Conservation (phyloP, 1,140 invertebrate genomes). For the Helicoverpa zea region DNA sequence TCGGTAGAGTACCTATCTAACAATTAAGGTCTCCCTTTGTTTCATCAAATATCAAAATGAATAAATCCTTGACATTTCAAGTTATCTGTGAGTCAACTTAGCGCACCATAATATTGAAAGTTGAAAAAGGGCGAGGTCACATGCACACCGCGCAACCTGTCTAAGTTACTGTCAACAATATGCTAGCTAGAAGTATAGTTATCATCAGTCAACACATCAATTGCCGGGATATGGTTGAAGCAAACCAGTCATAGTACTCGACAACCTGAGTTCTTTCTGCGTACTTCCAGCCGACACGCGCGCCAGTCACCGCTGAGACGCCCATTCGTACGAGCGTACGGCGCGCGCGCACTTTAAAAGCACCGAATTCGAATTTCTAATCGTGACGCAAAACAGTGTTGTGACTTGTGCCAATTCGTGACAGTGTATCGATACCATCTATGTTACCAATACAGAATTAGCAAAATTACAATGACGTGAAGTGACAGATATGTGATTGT, state of each 20-base stretch:
- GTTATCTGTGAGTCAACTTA: slow-evolving; percentile 36
- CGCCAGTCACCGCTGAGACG: slow-evolving; percentile 71
- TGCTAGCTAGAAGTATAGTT: slow-evolving; percentile 53
- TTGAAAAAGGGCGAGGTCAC: slow-evolving; percentile 46
- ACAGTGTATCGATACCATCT: slow-evolving; percentile 54
- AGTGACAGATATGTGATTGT: slow-evolving; percentile 73
- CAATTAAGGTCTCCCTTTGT: slow-evolving; percentile 15
- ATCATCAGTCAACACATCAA: slow-evolving; percentile 65
- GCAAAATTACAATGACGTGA: slow-evolving; percentile 53
- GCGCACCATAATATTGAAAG: slow-evolving; percentile 29
- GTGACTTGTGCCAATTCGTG: slow-evolving; percentile 60
- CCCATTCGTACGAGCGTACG: slow-evolving; percentile 57
- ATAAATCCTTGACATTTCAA: slow-evolving; percentile 47
- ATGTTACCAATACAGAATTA: slow-evolving; percentile 52
- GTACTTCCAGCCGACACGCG: slow-evolving; percentile 45
- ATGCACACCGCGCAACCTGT: slow-evolving; percentile 3
- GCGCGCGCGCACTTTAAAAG: slow-evolving; percentile 64
- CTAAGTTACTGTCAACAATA: slow-evolving; percentile 41
- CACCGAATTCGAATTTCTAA: slow-evolving; percentile 64
- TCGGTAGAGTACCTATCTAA: not conserved
- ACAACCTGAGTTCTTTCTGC: slow-evolving; percentile 67
- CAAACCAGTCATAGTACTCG: slow-evolving; percentile 73
- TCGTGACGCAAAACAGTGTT: slow-evolving; percentile 62
- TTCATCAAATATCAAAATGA: slow-evolving; percentile 34
- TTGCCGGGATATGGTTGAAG: slow-evolving; percentile 46